Conservation (phyloP, 2,113 vertebrate species). For the Peromyscus californicus region DNA sequence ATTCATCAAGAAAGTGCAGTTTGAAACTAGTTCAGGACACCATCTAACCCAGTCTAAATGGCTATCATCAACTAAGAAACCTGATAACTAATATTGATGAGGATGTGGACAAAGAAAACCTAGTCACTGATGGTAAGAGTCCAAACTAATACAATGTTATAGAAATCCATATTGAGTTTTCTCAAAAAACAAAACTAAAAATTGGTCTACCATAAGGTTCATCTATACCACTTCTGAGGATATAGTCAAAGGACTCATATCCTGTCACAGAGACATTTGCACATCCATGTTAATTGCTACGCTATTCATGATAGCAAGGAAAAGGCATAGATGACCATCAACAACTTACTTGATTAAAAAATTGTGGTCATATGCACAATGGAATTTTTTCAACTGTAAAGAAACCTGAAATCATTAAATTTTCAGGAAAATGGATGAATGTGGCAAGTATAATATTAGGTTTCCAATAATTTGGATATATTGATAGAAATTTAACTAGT, state of each 20-base stretch:
- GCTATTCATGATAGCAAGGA: background rate
- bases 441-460: too few relatives aligned
- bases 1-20: background rate
- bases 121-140: background rate
- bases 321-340: background rate
- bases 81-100: background rate
- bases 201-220: background rate
- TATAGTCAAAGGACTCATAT: too few relatives aligned
- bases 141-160: background rate
- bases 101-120: background rate
- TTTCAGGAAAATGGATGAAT: too few relatives aligned
- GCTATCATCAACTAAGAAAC: background rate
- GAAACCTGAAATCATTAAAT: too few relatives aligned
- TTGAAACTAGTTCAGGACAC: background rate
- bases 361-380: too few relatives aligned
- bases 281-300: background rate
- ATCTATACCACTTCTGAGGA: too few relatives aligned
- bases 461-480: too few relatives aligned
- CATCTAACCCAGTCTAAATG: background rate
- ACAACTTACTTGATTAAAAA: too few relatives aligned
- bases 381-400: too few relatives aligned
- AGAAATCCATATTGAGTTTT: background rate
- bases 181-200: background rate
- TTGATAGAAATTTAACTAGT: too few relatives aligned
- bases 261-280: background rate